Percentiles rank a stretch among this genome's conserved stretches.
Evolutionary conservation across 2,797 vertebrate genomes (phyloP).

Genomic region (Vespertilio murinus): DNA sequence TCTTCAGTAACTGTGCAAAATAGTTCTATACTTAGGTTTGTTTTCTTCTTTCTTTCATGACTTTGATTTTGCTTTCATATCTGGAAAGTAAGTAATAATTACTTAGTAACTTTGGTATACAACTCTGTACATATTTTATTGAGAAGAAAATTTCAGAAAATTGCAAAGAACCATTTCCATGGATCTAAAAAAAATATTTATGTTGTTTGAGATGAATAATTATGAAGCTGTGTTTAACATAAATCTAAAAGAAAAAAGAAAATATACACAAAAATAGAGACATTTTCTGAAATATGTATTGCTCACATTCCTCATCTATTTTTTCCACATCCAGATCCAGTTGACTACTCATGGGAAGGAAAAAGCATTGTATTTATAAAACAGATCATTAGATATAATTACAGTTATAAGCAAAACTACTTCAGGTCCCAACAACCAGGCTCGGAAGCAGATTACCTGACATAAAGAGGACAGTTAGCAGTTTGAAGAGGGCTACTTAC

Average conservation of each 20-base stretch:
- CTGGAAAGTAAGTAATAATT: neutral
- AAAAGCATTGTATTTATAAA: conserved; percentile 36
- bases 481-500: neutral
- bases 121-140: neutral
- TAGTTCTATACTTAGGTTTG: neutral
- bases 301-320: neutral
- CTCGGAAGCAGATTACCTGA: neutral
- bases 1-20: neutral
- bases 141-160: neutral
- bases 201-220: neutral
- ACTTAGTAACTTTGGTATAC: neutral
- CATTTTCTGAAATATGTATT: neutral
- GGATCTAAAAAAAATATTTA: neutral
- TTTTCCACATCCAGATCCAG: neutral
- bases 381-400: conserved; percentile 57
- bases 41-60: neutral
- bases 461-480: neutral
- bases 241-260: neutral
- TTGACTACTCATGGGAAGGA: neutral
- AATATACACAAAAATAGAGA: neutral
- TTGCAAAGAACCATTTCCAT: neutral
- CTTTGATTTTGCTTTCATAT: neutral
- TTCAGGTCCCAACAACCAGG: neutral
- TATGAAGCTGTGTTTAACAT: neutral
- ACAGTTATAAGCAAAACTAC: conserved; percentile 28